Evolutionary conservation across 2,113 vertebrate species (phyloP), one percentile per base, ranked within the genome.

Genomic region (Piaya cayana): DNA sequence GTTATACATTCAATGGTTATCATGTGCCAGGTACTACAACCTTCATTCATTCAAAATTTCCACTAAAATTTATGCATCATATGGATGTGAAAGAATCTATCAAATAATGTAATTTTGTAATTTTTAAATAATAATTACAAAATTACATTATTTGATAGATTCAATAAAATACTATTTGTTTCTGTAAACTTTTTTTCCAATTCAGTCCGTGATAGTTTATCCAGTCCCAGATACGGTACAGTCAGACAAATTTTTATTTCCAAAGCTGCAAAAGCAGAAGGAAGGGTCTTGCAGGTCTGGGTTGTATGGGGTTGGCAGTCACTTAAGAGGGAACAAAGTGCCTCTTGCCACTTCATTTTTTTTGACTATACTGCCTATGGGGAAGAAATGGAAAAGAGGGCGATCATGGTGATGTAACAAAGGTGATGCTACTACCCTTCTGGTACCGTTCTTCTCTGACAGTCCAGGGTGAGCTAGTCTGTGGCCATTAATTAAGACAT

Each of bases 21-120:
- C 34, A 53, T 20, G 36, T 90, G 22, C 50, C 37, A 62, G 7
- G 22, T 81, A 84, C 37, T n/a, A 29, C 49, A 84, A 64, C 23
- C 18, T n/a, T 84, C 45, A 43, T 29, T 88, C 34, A 84, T 82
- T 92, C 64, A 88, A 83, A 81, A 56, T 27, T 82, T 76, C 36
- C 34, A 49, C 45, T 93, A 55, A 86, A 94, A 82, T 34, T 42
- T 12, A 29, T 86, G 32, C 52, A 82, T 55, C 62, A 50, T 12
- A n/a, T 14, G 53, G 19, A 19, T 15, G 43, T 59, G 42, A 42
- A 82, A 64, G 14, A 65, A 77, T 32, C 9, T 52, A 75, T 86
- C 34, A 78, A 82, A 72, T 45, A 67, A 49, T 43, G 12, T 49
- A 4, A 62, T 62, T 88, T 74, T 13, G 6, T 45, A 77, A 69